Conservation (phyloP, 2,888 invertebrate genomes). For the Drosophila paracracens region DNA sequence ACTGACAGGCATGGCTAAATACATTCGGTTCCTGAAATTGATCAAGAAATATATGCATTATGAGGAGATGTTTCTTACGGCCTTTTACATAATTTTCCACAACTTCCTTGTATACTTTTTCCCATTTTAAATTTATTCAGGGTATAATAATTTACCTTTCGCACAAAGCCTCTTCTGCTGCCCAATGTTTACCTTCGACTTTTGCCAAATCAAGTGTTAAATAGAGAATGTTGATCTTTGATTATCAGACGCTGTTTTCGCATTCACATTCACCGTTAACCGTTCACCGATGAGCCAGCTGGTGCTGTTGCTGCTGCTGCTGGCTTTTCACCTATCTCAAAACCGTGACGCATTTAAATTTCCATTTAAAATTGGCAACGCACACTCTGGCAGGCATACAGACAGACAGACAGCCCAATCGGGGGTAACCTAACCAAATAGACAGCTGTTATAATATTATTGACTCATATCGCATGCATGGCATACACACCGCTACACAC, state of each 20-base stretch:
- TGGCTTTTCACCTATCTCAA: conserved; percentile 40
- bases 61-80: not conserved
- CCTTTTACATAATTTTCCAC: not conserved
- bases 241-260: conserved; percentile 45
- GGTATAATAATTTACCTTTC: not conserved
- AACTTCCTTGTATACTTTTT: not conserved
- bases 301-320: not conserved
- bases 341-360: conserved; percentile 62
- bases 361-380: conserved; percentile 66
- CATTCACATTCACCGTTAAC: conserved; percentile 18
- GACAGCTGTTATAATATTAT: conserved; percentile 78
- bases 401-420: conserved; percentile 9
- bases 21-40: not conserved
- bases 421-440: conserved; percentile 51
- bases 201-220: conserved; percentile 1
- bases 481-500: conserved; percentile 45
- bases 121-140: not conserved
- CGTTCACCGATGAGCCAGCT: conserved; percentile 22
- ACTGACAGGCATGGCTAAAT: not conserved
- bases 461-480: conserved; percentile 75
- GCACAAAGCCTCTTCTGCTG: not conserved
- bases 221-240: conserved; percentile 39
- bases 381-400: conserved; percentile 1
- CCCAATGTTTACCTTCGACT: not conserved
- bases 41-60: not conserved